A percentile compares a stretch with the other conserved stretches of the same genome.
phyloP scores from a whole-genome alignment of 2,888 invertebrate species.

The Cephalotes varians region DNA sequence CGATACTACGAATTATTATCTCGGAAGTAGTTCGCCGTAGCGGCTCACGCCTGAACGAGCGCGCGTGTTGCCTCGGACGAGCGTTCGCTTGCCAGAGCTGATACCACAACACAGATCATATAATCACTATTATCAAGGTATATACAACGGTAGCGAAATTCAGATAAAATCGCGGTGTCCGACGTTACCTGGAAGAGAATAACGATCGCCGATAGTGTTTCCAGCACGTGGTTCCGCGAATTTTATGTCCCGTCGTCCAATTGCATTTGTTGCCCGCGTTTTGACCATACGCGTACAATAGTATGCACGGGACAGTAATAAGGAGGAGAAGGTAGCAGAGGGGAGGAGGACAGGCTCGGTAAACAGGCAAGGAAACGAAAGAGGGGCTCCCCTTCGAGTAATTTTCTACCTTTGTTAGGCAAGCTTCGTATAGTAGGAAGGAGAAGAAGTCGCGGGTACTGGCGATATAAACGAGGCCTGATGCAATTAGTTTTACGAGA shows the following conservation, averaged over 20 bases:
- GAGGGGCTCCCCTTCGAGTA: conserved; percentile 62
- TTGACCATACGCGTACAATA: conserved; percentile 58
- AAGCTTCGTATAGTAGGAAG: conserved; percentile 60
- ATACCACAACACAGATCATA: conserved; percentile 39
- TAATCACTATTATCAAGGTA: conserved; percentile 40
- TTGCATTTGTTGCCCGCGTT: conserved; percentile 67
- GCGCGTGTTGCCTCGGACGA: neutral
- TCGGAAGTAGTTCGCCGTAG: conserved; percentile 53
- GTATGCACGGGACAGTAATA: conserved; percentile 51
- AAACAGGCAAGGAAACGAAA: neutral
- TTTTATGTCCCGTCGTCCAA: conserved; percentile 75
- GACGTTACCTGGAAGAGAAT: conserved; percentile 54
- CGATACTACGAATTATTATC: conserved; percentile 56
- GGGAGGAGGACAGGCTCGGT: conserved; percentile 17
- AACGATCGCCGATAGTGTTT: conserved; percentile 38
- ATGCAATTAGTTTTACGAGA: conserved; percentile 84
- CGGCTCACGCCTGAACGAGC: conserved; percentile 25
- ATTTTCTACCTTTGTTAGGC: conserved; percentile 79
- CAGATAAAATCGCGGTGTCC: conserved; percentile 54
- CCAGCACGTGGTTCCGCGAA: conserved; percentile 59
- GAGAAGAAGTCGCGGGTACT: conserved; percentile 64
- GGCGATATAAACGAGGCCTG: conserved; percentile 81
- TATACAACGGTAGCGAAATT: conserved; percentile 46
- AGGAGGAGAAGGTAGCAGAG: conserved; percentile 35
- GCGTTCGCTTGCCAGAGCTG: conserved; percentile 4